Evolutionary conservation across 2,797 vertebrate species (phyloP), one percentile per base, ranked within the genome.

Genomic region (Siniperca undulata): DNA sequence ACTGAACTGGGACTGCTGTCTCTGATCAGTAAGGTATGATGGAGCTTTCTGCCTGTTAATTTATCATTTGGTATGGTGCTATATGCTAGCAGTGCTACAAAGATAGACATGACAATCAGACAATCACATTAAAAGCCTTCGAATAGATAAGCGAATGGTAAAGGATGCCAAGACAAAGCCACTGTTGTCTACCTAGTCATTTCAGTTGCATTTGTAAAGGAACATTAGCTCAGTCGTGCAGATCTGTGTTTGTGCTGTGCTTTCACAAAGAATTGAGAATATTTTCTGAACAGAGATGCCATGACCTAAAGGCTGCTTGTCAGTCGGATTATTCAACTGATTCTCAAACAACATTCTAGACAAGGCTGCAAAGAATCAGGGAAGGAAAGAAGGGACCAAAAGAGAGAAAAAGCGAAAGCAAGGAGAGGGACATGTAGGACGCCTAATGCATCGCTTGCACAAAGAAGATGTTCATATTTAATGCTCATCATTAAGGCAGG

Each of bases 391-490:
- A 62, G 73, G 80, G 67, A 74, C 74, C 53, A 81, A 90, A 88
- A 83, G 70, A 79, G 48, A 73, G 84, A 89, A 85, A 89, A 81
- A 48, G 76, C 19, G 0, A 91, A 89, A 77, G 68, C 86, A 78
- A 82, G 82, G 81, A 91, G 86, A 88, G 87, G 78, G 80, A 89
- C 82, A 82, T 86, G 80, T 71, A 80, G 82, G 60, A 70, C 4
- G 79, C 86, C 89, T 92, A 94, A 95, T 94, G 91, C 93, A 90
- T 91, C 90, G 85, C 94, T 95, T 93, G 93, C 88, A 93, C 92
- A 94, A 93, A 93, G 89, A 92, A 93, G 84, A 94, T 90, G 93
- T 96, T 95, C 95, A 96, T 95, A 94, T 96, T 96, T 96, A 95
- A 95, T 95, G 94, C 89, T 94, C 94, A 90, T 95, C 93, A 94